Conservation (phyloP, 2,888 invertebrate genomes). For the Griposia aprilina region DNA sequence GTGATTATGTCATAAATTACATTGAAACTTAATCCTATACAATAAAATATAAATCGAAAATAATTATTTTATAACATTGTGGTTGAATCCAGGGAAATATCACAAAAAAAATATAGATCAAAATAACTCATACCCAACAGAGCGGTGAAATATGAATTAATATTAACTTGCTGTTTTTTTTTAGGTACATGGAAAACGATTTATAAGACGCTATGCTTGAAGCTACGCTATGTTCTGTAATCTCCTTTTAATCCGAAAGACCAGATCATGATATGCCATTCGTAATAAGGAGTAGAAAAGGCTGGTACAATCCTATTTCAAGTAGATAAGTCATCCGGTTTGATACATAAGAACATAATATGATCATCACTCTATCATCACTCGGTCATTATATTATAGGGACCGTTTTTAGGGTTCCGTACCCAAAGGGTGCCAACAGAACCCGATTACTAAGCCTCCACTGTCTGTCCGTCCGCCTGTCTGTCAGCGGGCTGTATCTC, state of each 20-base stretch:
- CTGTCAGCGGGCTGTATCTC: no score
- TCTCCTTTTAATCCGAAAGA: background rate
- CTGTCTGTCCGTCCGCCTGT: no score
- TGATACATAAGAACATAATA: background rate
- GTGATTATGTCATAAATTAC: conserved; percentile 29
- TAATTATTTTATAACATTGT: conserved; percentile 18
- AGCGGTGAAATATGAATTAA: background rate
- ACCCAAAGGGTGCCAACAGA: no score
- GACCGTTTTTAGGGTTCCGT: background rate
- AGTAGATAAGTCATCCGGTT: background rate
- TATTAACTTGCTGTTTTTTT: background rate
- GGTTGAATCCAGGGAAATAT: conserved; percentile 29
- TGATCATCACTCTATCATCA: background rate
- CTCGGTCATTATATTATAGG: background rate
- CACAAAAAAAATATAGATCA: conserved; percentile 4
- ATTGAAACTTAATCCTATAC: conserved; percentile 33
- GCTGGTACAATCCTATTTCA: background rate
- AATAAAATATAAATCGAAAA: conserved; percentile 47
- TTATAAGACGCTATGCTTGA: background rate
- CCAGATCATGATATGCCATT: background rate
- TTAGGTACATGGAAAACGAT: background rate
- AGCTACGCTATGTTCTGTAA: background rate
- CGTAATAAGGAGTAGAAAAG: background rate
- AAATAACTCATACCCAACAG: background rate
- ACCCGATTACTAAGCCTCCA: no score